Percentiles rank a stretch among this genome's conserved stretches.
Conservation (phyloP, 2,888 invertebrate genomes). For the Strigamia crassipes region DNA sequence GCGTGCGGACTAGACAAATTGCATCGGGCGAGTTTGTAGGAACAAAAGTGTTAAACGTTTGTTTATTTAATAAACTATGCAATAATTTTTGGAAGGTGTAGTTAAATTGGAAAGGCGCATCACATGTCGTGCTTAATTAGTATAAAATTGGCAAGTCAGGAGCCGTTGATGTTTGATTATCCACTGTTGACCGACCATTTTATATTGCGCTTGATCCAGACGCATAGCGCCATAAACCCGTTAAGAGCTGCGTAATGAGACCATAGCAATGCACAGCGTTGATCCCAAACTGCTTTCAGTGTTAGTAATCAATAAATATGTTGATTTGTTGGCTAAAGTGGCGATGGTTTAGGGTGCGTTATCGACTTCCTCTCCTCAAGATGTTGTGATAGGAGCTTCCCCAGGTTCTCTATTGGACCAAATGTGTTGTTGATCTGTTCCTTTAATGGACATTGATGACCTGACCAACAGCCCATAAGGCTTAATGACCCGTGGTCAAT, state of each 20-base stretch:
- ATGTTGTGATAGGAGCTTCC: slow-evolving; percentile 26
- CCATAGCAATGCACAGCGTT: slow-evolving; percentile 12
- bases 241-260: background rate
- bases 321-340: slow-evolving; percentile 10
- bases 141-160: slow-evolving; percentile 2
- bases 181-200: background rate
- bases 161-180: background rate
- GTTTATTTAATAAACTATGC: background rate
- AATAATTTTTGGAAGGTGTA: background rate
- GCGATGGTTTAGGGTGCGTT: background rate
- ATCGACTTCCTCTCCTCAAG: slow-evolving; percentile 33
- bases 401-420: background rate
- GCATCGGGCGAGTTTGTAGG: background rate
- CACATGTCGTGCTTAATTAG: background rate
- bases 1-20: background rate
- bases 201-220: background rate
- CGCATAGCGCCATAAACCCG: background rate
- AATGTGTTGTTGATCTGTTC: slow-evolving; percentile 43
- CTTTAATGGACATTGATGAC: slow-evolving; percentile 40
- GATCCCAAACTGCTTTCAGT: background rate
- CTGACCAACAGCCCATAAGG: slow-evolving; percentile 38
- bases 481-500: slow-evolving; percentile 19
- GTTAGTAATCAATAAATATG: slow-evolving; percentile 32
- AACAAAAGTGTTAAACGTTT: background rate
- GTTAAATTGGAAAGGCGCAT: background rate